Evolutionary conservation across 2,797 vertebrate genomes (phyloP), one percentile per base, ranked within the genome.

Genomic region (Microhierax caerulescens): DNA sequence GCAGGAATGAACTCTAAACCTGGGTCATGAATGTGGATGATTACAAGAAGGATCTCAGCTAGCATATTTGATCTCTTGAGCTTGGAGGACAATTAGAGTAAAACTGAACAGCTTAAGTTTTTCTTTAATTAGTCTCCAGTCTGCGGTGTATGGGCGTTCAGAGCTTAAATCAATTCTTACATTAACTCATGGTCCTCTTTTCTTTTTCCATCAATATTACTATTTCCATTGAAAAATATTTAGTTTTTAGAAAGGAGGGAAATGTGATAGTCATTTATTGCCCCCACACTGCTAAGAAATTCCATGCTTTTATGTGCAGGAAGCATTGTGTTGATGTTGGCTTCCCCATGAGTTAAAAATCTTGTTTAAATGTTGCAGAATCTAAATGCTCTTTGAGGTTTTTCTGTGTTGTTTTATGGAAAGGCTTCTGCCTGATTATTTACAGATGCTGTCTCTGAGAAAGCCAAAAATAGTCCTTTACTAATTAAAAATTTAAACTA

Each of bases 241-340:
- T 97, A 97, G 96, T 86, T 98, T 97, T 97, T 95, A 95, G 95
- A 96, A 95, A 95, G 73, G 94, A 96, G 95, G 97, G 98, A 99
- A 98, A 99, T 98, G 97, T 98, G 98, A 98, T 98, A 98, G 98
- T 94, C 98, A 98, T 97, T 98, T 98, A 98, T 98, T 97, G 95
- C 97, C 97, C 98, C 98, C 98, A 98, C 98, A 98, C 97, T 98
- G 98, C 97, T 98, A 98, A 97, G 98, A 98, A 98, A 98, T 98
- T 98, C 98, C 98, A 98, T 96, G 98, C 98, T 98, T 98, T 98
- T 98, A 98, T 98, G 98, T 98, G 96, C 98, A 99, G 98, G 98
- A 99, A 99, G 98, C 97, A 96, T 97, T 93, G 73, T 98, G 98
- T 99, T 99, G 98, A 99, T 98, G 97, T 99, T 99, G 99, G 99